Evolutionary conservation across 2,113 vertebrate genomes (phyloP).

Genomic region (Merops nubicus): DNA sequence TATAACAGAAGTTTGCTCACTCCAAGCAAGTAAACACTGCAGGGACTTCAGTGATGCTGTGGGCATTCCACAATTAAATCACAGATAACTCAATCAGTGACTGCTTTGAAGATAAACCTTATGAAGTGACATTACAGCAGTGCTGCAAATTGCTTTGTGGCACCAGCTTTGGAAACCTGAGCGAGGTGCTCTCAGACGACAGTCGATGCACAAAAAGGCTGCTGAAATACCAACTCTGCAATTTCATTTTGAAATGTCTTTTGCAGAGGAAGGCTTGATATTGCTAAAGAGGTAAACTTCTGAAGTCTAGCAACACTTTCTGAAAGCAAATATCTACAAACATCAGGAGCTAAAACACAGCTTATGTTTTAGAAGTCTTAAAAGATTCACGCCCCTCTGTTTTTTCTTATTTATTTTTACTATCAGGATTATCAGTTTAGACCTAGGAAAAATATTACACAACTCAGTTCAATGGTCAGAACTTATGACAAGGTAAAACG

Average conservation of each 20-base stretch:
- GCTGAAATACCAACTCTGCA: not conserved
- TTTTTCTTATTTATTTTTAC: not conserved
- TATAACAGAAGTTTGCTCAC: not conserved
- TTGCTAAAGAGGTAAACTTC: not conserved
- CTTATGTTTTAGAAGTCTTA: not conserved
- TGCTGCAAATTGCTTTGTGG: not conserved
- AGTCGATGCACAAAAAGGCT: not conserved
- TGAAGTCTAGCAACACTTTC: not conserved
- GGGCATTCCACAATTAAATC: not conserved
- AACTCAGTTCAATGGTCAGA: not conserved
- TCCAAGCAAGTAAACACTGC: not conserved
- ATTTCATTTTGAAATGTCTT: not conserved
- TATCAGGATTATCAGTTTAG: not conserved
- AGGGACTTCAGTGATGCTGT: not conserved
- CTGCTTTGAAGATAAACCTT: not conserved
- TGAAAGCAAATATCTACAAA: not conserved
- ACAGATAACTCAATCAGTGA: not conserved
- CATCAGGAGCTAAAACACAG: not conserved
- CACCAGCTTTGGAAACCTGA: not conserved
- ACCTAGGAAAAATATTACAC: not conserved
- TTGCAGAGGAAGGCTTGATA: not conserved
- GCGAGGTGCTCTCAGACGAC: not conserved
- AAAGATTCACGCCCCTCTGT: rapidly evolving
- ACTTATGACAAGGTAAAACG: not conserved
- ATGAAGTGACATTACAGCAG: not conserved